These are phyloP conservation scores for Alloscopus bannaensis DNA, from an alignment of 2,888 invertebrate species.

Conservation along the genomic window DNA sequence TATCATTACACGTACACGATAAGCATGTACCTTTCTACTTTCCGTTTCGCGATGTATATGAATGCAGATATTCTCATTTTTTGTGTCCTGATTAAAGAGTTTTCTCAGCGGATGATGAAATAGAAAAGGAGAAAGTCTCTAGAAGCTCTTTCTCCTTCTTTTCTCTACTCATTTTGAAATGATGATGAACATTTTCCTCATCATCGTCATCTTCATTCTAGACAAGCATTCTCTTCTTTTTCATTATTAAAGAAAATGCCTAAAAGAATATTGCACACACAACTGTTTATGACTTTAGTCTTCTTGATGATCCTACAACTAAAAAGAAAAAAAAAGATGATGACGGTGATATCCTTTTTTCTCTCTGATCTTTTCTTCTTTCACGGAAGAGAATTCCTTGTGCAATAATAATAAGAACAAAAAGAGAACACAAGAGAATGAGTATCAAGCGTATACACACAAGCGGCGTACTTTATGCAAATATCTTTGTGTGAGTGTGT, in stretches of 20 bases:
- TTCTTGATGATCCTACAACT: constrained; percentile 34
- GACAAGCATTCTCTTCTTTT: constrained; percentile 21
- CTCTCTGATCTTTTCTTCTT: constrained; percentile 49
- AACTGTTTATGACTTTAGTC: constrained; percentile 11
- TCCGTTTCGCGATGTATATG: neutral
- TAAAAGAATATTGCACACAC: constrained; percentile 4
- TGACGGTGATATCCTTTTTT: constrained; percentile 40
- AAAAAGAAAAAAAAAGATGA: no score
- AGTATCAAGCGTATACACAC: neutral
- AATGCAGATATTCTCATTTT: no score
- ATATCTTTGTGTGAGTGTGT: neutral
- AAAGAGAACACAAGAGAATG: constrained; percentile 28
- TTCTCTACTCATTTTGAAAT: constrained; percentile 27
- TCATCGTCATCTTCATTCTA: constrained; percentile 29
- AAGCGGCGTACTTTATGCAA: neutral
- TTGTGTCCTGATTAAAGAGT: neutral
- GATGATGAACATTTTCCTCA: neutral
- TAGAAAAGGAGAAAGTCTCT: neutral
- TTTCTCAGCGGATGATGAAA: neutral
- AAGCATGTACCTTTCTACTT: constrained; percentile 1
- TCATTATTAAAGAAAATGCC: constrained; percentile 45
- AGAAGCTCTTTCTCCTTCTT: no score
- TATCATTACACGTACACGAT: no score
- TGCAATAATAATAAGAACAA: constrained; percentile 56
- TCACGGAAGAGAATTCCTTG: constrained; percentile 35